phyloP scores from a whole-genome alignment of 1,140 invertebrate genomes.

The Drosophila teissieri region DNA sequence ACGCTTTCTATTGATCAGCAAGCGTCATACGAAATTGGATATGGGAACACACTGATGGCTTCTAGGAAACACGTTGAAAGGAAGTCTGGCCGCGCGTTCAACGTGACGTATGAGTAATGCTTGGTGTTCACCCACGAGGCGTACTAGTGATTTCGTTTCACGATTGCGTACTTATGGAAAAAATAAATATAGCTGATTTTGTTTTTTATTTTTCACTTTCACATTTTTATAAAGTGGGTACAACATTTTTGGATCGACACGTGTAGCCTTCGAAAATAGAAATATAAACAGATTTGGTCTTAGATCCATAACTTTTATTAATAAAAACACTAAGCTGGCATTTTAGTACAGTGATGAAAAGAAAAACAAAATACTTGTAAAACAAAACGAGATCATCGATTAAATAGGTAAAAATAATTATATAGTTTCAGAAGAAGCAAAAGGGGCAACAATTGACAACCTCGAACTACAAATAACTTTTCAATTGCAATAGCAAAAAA shows the following conservation, averaged over 20 bases:
- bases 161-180: conserved; percentile 21
- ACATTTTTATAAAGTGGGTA: background rate
- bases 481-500: conserved; percentile 12
- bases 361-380: background rate
- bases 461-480: conserved; percentile 8
- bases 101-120: conserved; percentile 69
- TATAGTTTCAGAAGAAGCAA: conserved; percentile 2
- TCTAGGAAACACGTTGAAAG: background rate
- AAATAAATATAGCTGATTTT: conserved; percentile 6
- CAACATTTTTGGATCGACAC: background rate
- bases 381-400: conserved; percentile 2
- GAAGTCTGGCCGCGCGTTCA: conserved; percentile 35
- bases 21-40: conserved; percentile 55
- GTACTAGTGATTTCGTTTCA: conserved; percentile 47
- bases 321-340: no score
- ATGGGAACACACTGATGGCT: conserved; percentile 54
- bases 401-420: conserved; percentile 14
- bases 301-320: no score
- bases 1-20: conserved; percentile 65
- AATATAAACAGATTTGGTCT: no score
- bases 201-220: background rate
- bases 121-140: conserved; percentile 45
- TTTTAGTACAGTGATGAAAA: no score
- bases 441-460: conserved; percentile 1
- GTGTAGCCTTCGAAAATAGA: background rate